These are phyloP conservation scores for Gadus chalcogrammus DNA, from an alignment of 2,113 vertebrate species.

Conservation along the genomic window DNA sequence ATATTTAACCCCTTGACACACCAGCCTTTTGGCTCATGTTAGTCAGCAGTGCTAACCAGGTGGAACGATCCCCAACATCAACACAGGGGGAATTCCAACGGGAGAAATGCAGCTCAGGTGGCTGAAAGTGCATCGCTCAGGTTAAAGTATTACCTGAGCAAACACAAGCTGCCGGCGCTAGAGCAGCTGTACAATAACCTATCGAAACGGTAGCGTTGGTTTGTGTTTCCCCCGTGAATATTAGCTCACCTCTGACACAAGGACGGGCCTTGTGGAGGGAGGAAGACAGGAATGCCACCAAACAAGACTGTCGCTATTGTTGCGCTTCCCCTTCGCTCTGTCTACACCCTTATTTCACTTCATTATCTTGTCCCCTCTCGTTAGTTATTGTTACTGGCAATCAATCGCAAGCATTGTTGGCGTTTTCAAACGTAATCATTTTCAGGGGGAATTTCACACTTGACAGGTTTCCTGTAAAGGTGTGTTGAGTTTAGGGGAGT, in stretches of 20 bases:
- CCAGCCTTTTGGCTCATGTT: too few relatives aligned
- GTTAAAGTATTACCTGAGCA: too few relatives aligned
- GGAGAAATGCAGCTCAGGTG: too few relatives aligned
- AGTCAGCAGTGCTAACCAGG: too few relatives aligned
- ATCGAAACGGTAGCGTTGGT: neutral
- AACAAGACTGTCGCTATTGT: constrained; percentile 42
- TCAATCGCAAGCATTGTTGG: neutral
- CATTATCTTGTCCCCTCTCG: neutral
- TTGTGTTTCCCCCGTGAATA: neutral
- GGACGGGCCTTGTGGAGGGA: constrained; percentile 47
- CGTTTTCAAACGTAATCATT: too few relatives aligned
- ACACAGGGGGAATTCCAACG: too few relatives aligned
- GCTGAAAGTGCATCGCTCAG: too few relatives aligned
- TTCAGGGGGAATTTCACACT: too few relatives aligned
- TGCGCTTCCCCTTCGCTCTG: neutral
- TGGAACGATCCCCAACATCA: too few relatives aligned
- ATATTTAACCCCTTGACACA: too few relatives aligned
- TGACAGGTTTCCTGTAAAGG: neutral
- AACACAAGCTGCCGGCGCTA: too few relatives aligned
- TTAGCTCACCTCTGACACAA: constrained; percentile 42
- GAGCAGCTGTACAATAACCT: too few relatives aligned
- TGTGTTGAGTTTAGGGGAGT: neutral
- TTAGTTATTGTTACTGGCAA: neutral
- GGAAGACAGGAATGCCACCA: constrained; percentile 61
- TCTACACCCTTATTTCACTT: neutral